Percentiles rank a stretch among this genome's conserved stretches.
phyloP scores from a whole-genome alignment of 2,113 vertebrate species.

The Pollachius pollachius region DNA sequence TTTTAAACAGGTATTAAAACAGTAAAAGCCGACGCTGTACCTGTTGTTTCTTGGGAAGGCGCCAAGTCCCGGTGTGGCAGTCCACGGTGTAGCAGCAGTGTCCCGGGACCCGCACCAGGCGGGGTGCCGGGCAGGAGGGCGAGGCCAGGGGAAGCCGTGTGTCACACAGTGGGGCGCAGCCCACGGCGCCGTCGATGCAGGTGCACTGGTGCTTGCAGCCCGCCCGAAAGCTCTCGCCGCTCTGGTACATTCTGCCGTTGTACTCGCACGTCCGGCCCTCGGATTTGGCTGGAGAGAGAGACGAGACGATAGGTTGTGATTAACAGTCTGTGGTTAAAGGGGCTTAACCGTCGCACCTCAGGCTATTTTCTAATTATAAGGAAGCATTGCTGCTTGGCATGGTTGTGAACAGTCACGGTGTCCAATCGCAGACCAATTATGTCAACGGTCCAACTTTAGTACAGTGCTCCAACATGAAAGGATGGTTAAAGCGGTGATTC shows the following conservation, averaged over 20 bases:
- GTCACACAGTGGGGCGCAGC: constrained; percentile 71
- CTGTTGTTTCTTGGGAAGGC: constrained; percentile 46
- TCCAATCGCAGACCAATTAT: no score
- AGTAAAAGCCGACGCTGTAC: constrained; percentile 14
- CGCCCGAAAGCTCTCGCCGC: constrained; percentile 72
- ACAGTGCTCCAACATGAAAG: no score
- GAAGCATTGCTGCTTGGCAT: no score
- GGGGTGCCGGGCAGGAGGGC: constrained; percentile 63
- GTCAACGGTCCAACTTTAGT: no score
- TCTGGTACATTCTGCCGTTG: constrained; percentile 74
- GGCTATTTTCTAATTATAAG: no score
- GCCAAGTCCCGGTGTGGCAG: constrained; percentile 60
- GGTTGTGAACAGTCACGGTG: no score
- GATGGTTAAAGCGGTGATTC: no score
- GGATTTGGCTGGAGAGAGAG: constrained; percentile 53
- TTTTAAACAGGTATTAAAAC: no score
- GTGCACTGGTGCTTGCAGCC: constrained; percentile 79
- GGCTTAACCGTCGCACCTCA: background rate
- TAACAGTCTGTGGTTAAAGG: no score
- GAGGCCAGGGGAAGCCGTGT: constrained; percentile 62
- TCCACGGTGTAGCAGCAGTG: constrained; percentile 73
- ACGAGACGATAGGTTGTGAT: background rate
- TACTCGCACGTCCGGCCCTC: constrained; percentile 78
- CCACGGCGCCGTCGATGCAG: constrained; percentile 76
- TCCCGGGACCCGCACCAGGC: constrained; percentile 64